Conservation (phyloP, 2,888 invertebrate species). For the Epinotia brunnichana region DNA sequence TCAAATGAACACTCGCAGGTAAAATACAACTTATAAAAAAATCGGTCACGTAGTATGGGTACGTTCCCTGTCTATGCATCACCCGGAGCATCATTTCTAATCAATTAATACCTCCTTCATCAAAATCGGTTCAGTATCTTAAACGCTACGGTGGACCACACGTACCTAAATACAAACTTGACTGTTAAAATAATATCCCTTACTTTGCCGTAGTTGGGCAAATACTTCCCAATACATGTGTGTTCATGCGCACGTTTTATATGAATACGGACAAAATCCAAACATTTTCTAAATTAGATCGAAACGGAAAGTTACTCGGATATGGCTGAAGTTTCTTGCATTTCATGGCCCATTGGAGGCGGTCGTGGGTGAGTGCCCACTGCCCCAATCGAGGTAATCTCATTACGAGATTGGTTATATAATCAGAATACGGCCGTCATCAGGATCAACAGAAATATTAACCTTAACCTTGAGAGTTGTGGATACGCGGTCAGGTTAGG, state of each 20-base stretch:
- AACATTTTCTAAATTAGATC: slow-evolving; percentile 19
- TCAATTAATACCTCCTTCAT: too few species aligned
- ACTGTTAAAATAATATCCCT: too few species aligned
- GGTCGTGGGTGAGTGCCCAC: slow-evolving; percentile 24
- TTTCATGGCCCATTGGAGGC: slow-evolving; percentile 35
- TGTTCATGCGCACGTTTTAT: not conserved
- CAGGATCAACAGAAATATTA: slow-evolving; percentile 2
- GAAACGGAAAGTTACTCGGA: slow-evolving; percentile 2
- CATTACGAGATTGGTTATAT: slow-evolving; percentile 19
- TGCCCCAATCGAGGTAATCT: slow-evolving; percentile 15
- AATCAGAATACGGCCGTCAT: not conserved
- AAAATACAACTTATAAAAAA: too few species aligned
- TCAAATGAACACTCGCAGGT: too few species aligned
- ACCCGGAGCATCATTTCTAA: too few species aligned
- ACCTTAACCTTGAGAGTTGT: not conserved
- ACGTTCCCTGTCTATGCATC: too few species aligned
- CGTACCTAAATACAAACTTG: too few species aligned
- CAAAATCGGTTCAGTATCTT: too few species aligned
- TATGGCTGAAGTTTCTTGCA: slow-evolving; percentile 34
- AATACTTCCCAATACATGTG: not conserved
- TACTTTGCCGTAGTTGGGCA: too few species aligned
- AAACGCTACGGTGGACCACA: too few species aligned
- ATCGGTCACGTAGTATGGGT: too few species aligned
- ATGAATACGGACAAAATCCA: not conserved
- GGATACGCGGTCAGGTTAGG: not conserved